These are phyloP conservation scores for Oopsacas minuta DNA, from an alignment of 37 sponge, comb jelly and placozoan genomes.

Conservation along the genomic window DNA sequence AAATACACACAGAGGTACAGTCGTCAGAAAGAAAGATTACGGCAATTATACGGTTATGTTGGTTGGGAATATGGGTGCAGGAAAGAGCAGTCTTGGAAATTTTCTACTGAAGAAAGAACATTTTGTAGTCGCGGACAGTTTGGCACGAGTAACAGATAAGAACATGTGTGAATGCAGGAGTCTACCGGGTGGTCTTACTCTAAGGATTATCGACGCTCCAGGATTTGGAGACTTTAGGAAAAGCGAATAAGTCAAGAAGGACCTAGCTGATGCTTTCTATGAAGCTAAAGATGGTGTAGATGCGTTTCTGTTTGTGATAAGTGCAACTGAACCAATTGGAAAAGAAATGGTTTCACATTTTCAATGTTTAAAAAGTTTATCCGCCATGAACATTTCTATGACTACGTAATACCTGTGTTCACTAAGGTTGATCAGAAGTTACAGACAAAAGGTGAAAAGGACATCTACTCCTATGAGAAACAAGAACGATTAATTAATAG, in stretches of 20 bases:
- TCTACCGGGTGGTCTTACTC: slow-evolving; percentile 80
- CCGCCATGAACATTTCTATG: not conserved
- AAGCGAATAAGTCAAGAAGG: not conserved
- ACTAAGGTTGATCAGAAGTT: not conserved
- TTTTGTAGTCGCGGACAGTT: not conserved
- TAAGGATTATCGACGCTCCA: slow-evolving; percentile 55
- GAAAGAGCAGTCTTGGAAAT: not conserved
- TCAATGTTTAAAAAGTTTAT: not conserved
- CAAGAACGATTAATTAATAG: not conserved
- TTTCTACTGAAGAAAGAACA: not conserved
- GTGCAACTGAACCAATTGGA: not conserved
- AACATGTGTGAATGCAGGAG: slow-evolving; percentile 26
- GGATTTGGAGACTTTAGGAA: not conserved
- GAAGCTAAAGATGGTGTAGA: slow-evolving; percentile 11
- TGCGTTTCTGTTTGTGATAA: slow-evolving; percentile 4
- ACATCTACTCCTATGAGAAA: not conserved
- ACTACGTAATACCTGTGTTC: not conserved
- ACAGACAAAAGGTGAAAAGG: not conserved
- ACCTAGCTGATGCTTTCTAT: not conserved
- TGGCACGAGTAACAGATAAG: not conserved
- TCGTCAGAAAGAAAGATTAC: not conserved
- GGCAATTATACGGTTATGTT: not conserved
- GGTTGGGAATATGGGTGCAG: not conserved
- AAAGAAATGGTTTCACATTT: not conserved
- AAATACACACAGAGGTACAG: not conserved